Base-by-base conservation (phyloP, 1,140 invertebrate genomes). In the Zaprionus davidi region DNA sequence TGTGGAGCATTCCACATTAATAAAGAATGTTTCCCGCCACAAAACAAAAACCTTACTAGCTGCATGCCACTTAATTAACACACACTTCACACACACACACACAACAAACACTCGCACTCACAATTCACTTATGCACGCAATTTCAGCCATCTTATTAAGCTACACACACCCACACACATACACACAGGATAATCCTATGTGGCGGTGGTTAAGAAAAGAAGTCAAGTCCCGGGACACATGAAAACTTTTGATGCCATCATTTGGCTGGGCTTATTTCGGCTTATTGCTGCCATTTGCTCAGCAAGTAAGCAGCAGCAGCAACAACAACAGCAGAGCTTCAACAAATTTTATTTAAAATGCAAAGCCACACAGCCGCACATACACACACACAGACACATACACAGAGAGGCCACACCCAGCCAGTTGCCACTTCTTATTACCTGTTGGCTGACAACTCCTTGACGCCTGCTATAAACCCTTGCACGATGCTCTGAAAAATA, bases 231-330 rank as follows among this genome's bases (percentile, higher is more conserved):
- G 51, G 68, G 66, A 84, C 60, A 74, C 69, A 65, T 41, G 78
- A 56, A 79, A 88, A 81, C 81, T 81, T 84, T 69, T 81, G 76
- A 81, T 75, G 79, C 79, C 79, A 78, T 78, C 76, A 76, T 81
- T 78, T 81, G 76, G 63, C 49, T 78, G 58, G 71, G 63, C 85
- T 88, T 88, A 88, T 81, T 81, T 76, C 49, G 66, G 84, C 84
- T 88, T 90, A 90, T 88, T 79, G 85, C 79, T 84, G 84, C 70
- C 78, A 81, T 88, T 88, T 83, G 82, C 74, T 64, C 80, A 70
- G 55, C 11, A 38, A 38, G 26, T 28, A 28, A 28, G 26, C 26
- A 28, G 28, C 28, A 31, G 2, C 28, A 57, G 57, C 70, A 46
- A 56, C 56, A 69, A 5, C 20, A 51, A 22, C 20, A 75, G 74